These are phyloP conservation scores for Furnarius figulus DNA, from an alignment of 2,113 vertebrate species.

Conservation along the genomic window DNA sequence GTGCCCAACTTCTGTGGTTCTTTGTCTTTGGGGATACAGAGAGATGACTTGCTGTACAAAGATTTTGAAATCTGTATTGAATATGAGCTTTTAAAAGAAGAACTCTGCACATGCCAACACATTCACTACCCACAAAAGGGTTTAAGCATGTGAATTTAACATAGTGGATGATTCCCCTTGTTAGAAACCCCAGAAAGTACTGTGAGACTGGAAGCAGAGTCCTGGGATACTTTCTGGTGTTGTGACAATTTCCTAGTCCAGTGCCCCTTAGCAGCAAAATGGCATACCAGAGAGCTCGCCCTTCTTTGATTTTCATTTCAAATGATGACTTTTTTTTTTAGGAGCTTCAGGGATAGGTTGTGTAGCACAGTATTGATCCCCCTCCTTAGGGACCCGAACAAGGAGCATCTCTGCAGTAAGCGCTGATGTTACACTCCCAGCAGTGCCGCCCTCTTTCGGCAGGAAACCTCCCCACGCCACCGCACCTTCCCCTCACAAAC, in stretches of 20 bases:
- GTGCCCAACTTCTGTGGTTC: background rate
- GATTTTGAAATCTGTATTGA: background rate
- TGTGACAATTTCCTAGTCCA: background rate
- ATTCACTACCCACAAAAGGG: background rate
- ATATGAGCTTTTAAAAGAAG: background rate
- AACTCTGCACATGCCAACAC: background rate
- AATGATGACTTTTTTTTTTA: background rate
- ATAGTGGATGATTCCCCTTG: background rate
- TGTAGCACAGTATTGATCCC: background rate
- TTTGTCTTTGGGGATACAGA: background rate
- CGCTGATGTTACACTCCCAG: rapidly evolving
- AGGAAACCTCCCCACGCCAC: background rate
- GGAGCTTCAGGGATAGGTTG: background rate
- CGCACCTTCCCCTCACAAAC: background rate
- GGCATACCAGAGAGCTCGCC: background rate
- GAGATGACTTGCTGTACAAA: background rate
- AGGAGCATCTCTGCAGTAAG: background rate
- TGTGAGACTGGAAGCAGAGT: background rate
- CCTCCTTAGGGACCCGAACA: background rate
- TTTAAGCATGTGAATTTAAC: background rate
- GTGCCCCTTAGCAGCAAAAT: rapidly evolving
- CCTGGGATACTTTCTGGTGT: background rate
- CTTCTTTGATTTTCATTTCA: background rate
- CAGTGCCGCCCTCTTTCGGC: rapidly evolving
- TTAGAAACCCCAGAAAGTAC: background rate